A percentile compares a stretch with the other conserved stretches of the same genome.
These are phyloP conservation scores for Caranx ignobilis DNA, from an alignment of 2,113 vertebrate genomes.

Conservation along the genomic window DNA sequence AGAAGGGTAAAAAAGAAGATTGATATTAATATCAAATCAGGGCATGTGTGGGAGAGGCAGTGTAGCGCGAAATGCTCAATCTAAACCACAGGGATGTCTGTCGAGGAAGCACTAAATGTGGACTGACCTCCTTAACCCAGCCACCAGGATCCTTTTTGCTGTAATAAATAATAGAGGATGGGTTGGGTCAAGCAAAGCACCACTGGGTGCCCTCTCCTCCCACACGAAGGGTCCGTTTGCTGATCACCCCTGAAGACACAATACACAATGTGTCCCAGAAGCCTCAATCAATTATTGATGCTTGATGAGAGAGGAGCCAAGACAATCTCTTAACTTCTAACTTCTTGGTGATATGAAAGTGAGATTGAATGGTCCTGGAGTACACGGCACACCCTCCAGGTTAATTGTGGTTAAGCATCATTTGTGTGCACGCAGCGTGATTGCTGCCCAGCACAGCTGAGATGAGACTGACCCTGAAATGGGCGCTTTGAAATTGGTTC, in stretches of 20 bases:
- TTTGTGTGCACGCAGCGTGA: constrained; percentile 69
- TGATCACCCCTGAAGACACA: constrained; percentile 77
- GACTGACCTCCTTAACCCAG: constrained; percentile 84
- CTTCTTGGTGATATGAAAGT: constrained; percentile 71
- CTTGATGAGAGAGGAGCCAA: constrained; percentile 76
- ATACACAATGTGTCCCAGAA: constrained; percentile 69
- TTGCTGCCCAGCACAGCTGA: constrained; percentile 73
- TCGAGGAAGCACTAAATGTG: constrained; percentile 80
- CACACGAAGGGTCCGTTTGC: constrained; percentile 54
- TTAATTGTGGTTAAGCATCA: constrained; percentile 82
- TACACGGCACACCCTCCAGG: constrained; percentile 55
- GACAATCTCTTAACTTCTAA: constrained; percentile 79
- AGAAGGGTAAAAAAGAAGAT: constrained; percentile 78
- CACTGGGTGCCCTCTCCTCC: constrained; percentile 63
- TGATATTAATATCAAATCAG: constrained; percentile 88
- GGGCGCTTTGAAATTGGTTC: constrained; percentile 71
- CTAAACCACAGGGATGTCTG: constrained; percentile 69
- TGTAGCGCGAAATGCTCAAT: constrained; percentile 88
- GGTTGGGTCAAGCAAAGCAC: constrained; percentile 77
- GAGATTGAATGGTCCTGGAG: constrained; percentile 76
- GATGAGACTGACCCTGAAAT: constrained; percentile 76
- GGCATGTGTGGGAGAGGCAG: constrained; percentile 77
- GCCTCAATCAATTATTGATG: constrained; percentile 85
- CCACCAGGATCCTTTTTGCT: constrained; percentile 71
- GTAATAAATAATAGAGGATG: constrained; percentile 86